Evolutionary conservation across 2,888 invertebrate species (phyloP), one percentile per base, ranked within the genome.

Genomic region (Polydrusus pterygomalis): DNA sequence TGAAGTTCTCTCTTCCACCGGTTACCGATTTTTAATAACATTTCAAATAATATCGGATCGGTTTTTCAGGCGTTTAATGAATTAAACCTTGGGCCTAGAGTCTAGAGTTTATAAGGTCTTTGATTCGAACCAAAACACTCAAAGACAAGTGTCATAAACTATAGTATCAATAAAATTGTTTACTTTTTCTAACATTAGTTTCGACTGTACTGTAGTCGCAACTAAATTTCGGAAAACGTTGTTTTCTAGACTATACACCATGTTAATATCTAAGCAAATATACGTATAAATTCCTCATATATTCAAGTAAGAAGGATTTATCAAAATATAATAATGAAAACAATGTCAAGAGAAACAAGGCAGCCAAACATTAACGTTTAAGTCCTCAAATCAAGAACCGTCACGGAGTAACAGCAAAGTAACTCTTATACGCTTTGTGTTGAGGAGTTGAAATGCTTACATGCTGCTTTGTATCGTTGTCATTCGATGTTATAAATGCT

Each of bases 391-490:
- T 73, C 71, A 71, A 76, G 71, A 73, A 71, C 68, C 74, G 74
- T 70, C 70, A 62, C 40, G 60, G 47, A 73, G 68, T 67, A 67
- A 73, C 76, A 51, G 69, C 47, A 68, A 76, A 72, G 64, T 62
- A 62, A 76, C 72, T 72, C 76, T 73, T 72, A 62, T 49, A 43
- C 43, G 73, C 76, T 70, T 73, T 72, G 67, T 68, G 58, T 68
- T 47, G 63, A 73, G 73, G 58, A 76, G 62, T 74, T 70, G 65
- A 73, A 73, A 77, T 74, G 77, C 74, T 77, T 77, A 77, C 51
- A 77, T 74, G 77, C 62, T 43, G 64, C 74, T 77, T 77, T 77
- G 74, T 77, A 77, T 74, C 74, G 67, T 58, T 77, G 77, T 73
- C 77, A 76, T 72, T 76, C 72, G 63, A 71, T 67, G 68, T 63